Evolutionary conservation across 2,888 invertebrate species (phyloP).

Genomic region (Lycocerus yunnanus): DNA sequence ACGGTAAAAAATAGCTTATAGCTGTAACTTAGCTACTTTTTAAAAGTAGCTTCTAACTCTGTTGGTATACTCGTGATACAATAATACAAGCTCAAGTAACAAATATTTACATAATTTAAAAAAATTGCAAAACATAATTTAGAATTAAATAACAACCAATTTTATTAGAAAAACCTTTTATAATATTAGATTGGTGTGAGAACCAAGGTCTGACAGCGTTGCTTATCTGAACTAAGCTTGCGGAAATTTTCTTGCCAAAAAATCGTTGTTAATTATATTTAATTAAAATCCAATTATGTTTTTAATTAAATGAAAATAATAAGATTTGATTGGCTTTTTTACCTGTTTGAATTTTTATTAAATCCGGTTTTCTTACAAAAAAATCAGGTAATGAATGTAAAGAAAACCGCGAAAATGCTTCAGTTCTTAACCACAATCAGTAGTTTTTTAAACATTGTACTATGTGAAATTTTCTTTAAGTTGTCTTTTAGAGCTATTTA

Average conservation of each 20-base stretch:
- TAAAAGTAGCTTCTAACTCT: neutral
- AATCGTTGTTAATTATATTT: neutral
- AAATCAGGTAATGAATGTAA: no score
- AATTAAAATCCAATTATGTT: neutral
- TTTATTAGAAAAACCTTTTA: neutral
- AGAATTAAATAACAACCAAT: neutral
- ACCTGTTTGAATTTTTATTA: neutral
- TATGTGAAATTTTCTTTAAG: no score
- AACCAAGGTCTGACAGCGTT: neutral
- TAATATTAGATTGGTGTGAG: neutral
- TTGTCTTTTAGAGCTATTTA: neutral
- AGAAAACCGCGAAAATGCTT: no score
- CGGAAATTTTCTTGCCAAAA: neutral
- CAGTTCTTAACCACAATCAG: no score
- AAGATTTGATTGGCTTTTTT: neutral
- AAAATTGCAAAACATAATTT: neutral
- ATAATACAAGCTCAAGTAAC: neutral
- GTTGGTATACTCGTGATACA: neutral
- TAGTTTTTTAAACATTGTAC: no score
- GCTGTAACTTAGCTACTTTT: neutral
- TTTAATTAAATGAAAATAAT: neutral
- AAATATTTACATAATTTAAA: neutral
- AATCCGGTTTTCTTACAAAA: neutral
- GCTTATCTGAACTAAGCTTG: neutral
- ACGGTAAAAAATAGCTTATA: no score